Percentiles rank a stretch among this genome's conserved stretches.
phyloP scores from a whole-genome alignment of 2,797 vertebrate genomes.

The Tiaroga cobitis region DNA sequence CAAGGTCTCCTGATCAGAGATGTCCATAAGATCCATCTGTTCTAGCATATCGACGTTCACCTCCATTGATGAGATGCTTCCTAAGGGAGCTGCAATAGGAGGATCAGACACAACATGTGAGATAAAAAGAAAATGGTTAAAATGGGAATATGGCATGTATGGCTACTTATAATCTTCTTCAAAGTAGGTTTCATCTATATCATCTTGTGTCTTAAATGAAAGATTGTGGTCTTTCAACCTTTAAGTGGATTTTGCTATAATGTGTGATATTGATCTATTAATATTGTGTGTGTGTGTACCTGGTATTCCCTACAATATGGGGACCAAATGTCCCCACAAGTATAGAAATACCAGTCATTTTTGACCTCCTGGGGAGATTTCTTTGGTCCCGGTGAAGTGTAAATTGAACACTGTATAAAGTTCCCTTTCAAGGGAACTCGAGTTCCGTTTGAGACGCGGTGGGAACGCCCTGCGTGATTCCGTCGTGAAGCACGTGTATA shows the following conservation, averaged over 20 bases:
- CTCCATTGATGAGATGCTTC: conserved; percentile 94
- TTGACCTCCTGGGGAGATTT: too few relatives aligned
- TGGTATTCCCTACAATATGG: neutral
- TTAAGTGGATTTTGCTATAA: neutral
- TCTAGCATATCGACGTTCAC: conserved; percentile 96
- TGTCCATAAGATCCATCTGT: conserved; percentile 91
- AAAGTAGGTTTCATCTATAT: neutral
- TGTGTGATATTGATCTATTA: neutral
- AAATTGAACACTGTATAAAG: too few relatives aligned
- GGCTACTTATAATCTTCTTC: neutral
- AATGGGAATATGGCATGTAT: neutral
- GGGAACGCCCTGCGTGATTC: too few relatives aligned
- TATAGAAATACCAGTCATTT: too few relatives aligned
- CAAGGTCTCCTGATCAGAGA: conserved; percentile 90
- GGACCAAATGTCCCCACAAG: too few relatives aligned
- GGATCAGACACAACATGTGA: neutral
- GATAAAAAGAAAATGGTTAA: neutral
- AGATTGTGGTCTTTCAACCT: neutral
- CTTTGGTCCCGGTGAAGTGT: too few relatives aligned
- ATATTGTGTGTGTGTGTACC: neutral
- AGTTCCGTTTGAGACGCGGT: too few relatives aligned
- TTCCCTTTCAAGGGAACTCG: too few relatives aligned
- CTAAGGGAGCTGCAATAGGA: conserved; percentile 72
- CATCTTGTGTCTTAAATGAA: neutral
- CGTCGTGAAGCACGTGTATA: too few relatives aligned